Base-by-base conservation (phyloP, 2,113 vertebrate genomes). In the Myiozetetes cayanensis region DNA sequence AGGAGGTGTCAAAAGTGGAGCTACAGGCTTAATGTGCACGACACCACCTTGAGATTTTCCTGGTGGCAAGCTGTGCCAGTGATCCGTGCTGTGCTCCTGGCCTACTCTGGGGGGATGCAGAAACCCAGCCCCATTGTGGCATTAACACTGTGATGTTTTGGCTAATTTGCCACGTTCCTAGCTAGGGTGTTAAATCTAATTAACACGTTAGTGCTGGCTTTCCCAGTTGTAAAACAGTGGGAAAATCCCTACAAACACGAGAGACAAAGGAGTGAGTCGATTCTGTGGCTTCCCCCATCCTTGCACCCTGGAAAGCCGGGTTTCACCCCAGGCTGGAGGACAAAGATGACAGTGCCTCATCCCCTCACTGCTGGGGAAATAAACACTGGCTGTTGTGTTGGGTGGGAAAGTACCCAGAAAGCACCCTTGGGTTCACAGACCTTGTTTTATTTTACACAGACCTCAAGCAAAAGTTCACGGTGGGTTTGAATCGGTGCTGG, bases 131-230 rank as follows among this genome's bases (percentile, higher is more conserved):
- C 75, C 9, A 0, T 2, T 1, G 2, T 0, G 8, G 79, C 56
- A 41, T 74, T 89, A 84, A 66, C 46, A 0, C 53, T 9, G 9
- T 0, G 3, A 28, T 1, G 22, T 68, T 86, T 39, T 28, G 83
- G 39, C 24, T 94, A 76, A 95, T 90, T 84, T 94, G 87, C 67
- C 90, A 21, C 63, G 37, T 87, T 94, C 63, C 75, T 67, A 94
- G 71, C 65, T 43, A 0, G 56, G 87, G 82, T 92, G 83, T 89
- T 89, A 95, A 94, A 92, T 87, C 93, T 87, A 84, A 95, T 96
- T 94, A 89, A 82, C 87, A 52, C 50, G 3, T 95, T 87, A 90
- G 66, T 23, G 15, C 68, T 76, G 94, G 25, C 76, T 94, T 80
- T 96, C 79, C 92, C 95, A 90, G 90, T 68, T 25, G 2, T 94